These are phyloP conservation scores for Aspidoscelis tigris DNA, from an alignment of 2,113 vertebrate genomes.

Conservation along the genomic window DNA sequence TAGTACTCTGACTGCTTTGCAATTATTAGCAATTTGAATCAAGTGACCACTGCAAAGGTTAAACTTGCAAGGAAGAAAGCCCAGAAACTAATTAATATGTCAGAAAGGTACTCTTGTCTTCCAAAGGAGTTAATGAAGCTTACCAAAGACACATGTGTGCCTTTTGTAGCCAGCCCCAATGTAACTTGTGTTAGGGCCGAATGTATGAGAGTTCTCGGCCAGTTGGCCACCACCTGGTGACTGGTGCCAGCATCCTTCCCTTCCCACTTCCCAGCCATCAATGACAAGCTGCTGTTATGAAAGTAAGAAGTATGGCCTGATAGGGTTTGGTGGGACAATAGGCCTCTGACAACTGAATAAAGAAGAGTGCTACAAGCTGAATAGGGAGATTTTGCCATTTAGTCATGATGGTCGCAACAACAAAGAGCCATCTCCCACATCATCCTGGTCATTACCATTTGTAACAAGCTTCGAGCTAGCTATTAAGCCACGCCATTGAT, in stretches of 20 bases:
- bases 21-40: constrained; percentile 76
- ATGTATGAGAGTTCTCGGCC: constrained; percentile 37
- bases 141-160: constrained; percentile 59
- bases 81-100: constrained; percentile 79
- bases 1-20: constrained; percentile 64
- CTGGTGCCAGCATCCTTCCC: constrained; percentile 7
- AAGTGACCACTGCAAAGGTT: constrained; percentile 76
- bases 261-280: constrained; percentile 28
- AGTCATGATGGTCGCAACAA: constrained; percentile 52
- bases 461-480: constrained; percentile 58
- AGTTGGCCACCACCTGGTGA: constrained; percentile 61
- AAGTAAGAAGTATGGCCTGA: constrained; percentile 42
- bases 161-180: constrained; percentile 55
- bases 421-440: constrained; percentile 51
- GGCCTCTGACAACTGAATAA: constrained; percentile 54
- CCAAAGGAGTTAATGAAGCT: constrained; percentile 76
- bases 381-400: constrained; percentile 50
- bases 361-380: constrained; percentile 43
- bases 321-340: constrained; percentile 39
- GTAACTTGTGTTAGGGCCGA: constrained; percentile 35
- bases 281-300: constrained; percentile 35
- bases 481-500: constrained; percentile 64
- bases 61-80: constrained; percentile 68
- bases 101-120: constrained; percentile 67
- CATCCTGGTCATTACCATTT: constrained; percentile 49